These are phyloP conservation scores for Phaenicophaeus curvirostris DNA, from an alignment of 2,797 vertebrate genomes.

Conservation along the genomic window DNA sequence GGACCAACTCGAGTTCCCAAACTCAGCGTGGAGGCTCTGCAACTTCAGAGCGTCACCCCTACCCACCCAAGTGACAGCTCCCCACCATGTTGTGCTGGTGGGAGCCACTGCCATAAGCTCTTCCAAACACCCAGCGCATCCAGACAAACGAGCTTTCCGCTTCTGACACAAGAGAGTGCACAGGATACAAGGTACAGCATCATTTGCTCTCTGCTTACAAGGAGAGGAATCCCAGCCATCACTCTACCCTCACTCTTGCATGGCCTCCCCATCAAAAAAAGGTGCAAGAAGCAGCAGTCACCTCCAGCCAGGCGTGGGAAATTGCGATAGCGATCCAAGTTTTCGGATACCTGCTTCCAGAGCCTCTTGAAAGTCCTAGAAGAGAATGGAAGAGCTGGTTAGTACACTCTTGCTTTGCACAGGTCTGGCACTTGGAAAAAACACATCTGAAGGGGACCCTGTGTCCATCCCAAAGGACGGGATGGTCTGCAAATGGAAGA, in stretches of 20 bases:
- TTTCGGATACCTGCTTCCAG: conserved; percentile 93
- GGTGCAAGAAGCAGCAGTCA: conserved; percentile 33
- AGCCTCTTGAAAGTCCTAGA: conserved; percentile 92
- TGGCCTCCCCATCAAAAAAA: accelerated
- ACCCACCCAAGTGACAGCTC: accelerated
- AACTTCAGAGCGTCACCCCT: accelerated
- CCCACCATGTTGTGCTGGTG: accelerated
- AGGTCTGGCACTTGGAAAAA: background rate
- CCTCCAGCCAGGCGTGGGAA: conserved; percentile 94
- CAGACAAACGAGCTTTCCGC: accelerated
- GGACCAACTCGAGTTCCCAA: accelerated
- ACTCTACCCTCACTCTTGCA: too few relatives aligned
- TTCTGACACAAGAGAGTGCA: background rate
- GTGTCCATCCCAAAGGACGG: background rate
- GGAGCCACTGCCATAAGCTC: background rate
- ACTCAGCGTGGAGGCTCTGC: accelerated
- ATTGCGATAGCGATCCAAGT: conserved; percentile 88
- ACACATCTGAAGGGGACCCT: background rate
- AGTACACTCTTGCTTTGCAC: background rate
- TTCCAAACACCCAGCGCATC: accelerated
- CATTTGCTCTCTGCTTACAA: background rate
- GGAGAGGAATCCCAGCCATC: background rate
- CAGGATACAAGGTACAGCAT: accelerated
- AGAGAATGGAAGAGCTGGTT: background rate
- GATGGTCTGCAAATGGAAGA: background rate